A percentile compares a stretch with the other conserved stretches of the same genome.
Conservation (phyloP, 1,140 invertebrate genomes). For the Triops cancriformis region DNA sequence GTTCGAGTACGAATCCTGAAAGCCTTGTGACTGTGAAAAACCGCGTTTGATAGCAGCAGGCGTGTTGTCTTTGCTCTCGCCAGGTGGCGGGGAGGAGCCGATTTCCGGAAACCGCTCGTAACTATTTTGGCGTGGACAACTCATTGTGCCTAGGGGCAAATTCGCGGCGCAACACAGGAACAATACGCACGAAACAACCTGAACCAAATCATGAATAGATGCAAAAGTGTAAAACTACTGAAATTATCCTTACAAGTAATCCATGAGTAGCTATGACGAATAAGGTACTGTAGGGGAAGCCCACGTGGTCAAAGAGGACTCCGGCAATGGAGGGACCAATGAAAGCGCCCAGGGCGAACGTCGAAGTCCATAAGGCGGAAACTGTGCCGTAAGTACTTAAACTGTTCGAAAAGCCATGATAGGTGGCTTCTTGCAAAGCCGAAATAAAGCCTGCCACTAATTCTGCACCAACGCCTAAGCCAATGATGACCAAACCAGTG, state of each 20-base stretch:
- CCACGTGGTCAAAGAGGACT: constrained; percentile 60
- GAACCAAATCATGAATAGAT: too few relatives aligned
- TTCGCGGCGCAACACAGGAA: neutral
- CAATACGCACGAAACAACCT: neutral
- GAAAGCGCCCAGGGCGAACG: constrained; percentile 75
- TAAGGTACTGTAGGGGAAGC: constrained; percentile 58
- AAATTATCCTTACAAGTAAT: constrained; percentile 48
- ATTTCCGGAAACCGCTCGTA: neutral
- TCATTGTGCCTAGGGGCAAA: neutral
- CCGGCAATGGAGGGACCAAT: constrained; percentile 69
- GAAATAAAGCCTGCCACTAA: constrained; percentile 27
- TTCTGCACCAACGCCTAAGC: constrained; percentile 25
- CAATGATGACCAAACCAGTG: constrained; percentile 27
- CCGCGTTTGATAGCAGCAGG: neutral
- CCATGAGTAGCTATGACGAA: constrained; percentile 60
- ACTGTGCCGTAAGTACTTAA: constrained; percentile 73
- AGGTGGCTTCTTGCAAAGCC: constrained; percentile 29
- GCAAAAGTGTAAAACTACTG: too few relatives aligned
- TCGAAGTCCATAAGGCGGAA: constrained; percentile 75
- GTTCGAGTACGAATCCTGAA: neutral
- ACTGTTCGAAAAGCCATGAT: constrained; percentile 64
- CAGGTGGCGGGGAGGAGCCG: neutral
- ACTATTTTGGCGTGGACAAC: constrained; percentile 4
- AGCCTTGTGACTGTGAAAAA: neutral
- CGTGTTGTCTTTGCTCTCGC: neutral